Evolutionary conservation across 2,888 invertebrate species (phyloP), one percentile per base, ranked within the genome.

Genomic region (Lithophane socia): DNA sequence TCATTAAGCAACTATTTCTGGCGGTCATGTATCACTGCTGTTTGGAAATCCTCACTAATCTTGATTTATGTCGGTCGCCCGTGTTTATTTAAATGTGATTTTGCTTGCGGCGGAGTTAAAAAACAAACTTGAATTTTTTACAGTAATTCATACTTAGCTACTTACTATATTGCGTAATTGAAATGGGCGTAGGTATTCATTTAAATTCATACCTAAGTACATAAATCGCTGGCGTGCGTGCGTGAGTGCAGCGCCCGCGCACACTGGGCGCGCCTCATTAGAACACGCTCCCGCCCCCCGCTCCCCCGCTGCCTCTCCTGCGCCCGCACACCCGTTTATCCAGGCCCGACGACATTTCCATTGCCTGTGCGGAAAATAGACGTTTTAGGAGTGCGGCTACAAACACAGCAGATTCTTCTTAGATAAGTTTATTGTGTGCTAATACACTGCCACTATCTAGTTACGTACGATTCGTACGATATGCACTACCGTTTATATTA

Each of bases 351-450:
- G 93, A 95, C 94, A 95, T 95, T 95, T 95, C 94, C 95, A 95
- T 95, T 94, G 93, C 92, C 88, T 89, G 91, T 92, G 92, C 91
- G 93, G 94, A 93, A 94, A 95, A 95, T 95, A 95, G 93, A 94
- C 94, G 90, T 94, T 95, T 95, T 94, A 94, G 94, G 93, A 94
- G 92, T 94, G 90, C 92, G 91, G 91, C 91, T 92, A 89, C 90
- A 89, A 91, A 92, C 89, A 92, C 90, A 88, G 86, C 89, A 94
- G 94, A 94, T 94, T 93, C 93, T 92, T 93, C 89, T 85, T 82
- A 92, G 93, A 93, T 93, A 93, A 92, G 91, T 93, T 94, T 94
- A 95, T 95, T 95, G 95, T 95, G 95, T 96, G 96, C 93, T 95
- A 95, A 96, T 96, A 93, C 91, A 91, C 86, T 85, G 88, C 87